Evolutionary conservation across 2,113 vertebrate species (phyloP).

Genomic region (Sylvia atricapilla): DNA sequence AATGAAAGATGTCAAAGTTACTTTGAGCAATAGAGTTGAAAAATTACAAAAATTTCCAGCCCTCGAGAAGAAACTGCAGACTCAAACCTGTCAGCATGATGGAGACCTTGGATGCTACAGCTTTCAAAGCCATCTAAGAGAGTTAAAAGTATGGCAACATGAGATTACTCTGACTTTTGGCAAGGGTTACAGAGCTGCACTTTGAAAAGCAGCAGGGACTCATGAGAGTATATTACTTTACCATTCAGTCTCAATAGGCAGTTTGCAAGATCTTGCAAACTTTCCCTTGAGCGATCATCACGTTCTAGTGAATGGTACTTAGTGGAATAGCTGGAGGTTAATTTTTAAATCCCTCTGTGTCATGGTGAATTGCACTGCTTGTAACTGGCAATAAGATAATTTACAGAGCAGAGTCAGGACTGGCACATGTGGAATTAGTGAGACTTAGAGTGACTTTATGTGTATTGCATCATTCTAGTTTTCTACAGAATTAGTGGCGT

Average conservation of each 20-base stretch:
- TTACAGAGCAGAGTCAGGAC: neutral
- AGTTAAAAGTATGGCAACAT: neutral
- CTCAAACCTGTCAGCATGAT: neutral
- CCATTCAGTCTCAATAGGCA: constrained; percentile 15
- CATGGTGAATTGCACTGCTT: constrained; percentile 38
- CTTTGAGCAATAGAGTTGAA: neutral
- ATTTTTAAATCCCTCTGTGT: constrained; percentile 35
- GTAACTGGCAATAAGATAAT: constrained; percentile 7
- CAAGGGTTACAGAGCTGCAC: neutral
- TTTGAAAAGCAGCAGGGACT: constrained; percentile 45
- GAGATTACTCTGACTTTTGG: constrained; percentile 39
- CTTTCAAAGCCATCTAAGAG: constrained; percentile 20
- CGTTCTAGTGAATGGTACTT: constrained; percentile 27
- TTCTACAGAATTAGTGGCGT: neutral
- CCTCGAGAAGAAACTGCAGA: neutral
- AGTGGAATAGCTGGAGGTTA: constrained; percentile 34
- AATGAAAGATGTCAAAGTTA: neutral
- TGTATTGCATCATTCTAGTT: neutral
- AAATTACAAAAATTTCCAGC: neutral
- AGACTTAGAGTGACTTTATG: neutral
- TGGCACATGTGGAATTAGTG: neutral
- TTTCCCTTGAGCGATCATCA: constrained; percentile 16
- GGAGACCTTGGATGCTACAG: neutral
- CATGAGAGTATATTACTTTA: neutral
- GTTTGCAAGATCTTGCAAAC: constrained; percentile 28